phyloP scores from a whole-genome alignment of 2,797 vertebrate genomes.

The Hirundo rustica region DNA sequence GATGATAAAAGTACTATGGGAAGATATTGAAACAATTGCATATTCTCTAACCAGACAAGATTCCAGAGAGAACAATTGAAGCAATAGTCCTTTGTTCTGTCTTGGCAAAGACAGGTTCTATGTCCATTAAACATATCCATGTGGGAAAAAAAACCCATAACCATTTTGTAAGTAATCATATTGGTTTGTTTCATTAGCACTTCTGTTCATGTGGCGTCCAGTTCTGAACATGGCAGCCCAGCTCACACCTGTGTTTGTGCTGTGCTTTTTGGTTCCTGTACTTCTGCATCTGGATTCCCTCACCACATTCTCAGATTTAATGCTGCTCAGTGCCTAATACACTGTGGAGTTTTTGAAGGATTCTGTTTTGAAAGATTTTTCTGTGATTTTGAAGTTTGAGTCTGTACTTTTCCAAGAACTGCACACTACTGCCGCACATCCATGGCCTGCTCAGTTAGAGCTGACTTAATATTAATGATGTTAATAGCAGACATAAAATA shows the following conservation, averaged over 20 bases:
- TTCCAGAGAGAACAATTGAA: neutral
- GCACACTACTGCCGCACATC: neutral
- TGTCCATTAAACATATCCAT: neutral
- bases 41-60: neutral
- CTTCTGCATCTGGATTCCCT: neutral
- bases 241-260: neutral
- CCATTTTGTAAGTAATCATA: neutral
- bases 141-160: neutral
- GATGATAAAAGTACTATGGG: neutral
- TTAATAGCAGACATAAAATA: neutral
- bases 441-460: neutral
- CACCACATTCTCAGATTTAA: rapidly evolving
- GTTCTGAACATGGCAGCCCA: neutral
- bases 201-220: neutral
- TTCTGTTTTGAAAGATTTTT: neutral
- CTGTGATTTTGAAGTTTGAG: neutral
- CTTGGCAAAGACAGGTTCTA: neutral
- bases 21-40: neutral
- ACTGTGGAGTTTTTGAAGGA: neutral
- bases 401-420: neutral
- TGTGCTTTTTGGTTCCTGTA: neutral
- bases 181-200: neutral
- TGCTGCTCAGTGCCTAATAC: neutral
- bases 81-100: neutral
- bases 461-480: neutral